A percentile compares a stretch with the other conserved stretches of the same genome.
phyloP scores from a whole-genome alignment of 2,888 invertebrate genomes.

The Petrophora chlorosata region DNA sequence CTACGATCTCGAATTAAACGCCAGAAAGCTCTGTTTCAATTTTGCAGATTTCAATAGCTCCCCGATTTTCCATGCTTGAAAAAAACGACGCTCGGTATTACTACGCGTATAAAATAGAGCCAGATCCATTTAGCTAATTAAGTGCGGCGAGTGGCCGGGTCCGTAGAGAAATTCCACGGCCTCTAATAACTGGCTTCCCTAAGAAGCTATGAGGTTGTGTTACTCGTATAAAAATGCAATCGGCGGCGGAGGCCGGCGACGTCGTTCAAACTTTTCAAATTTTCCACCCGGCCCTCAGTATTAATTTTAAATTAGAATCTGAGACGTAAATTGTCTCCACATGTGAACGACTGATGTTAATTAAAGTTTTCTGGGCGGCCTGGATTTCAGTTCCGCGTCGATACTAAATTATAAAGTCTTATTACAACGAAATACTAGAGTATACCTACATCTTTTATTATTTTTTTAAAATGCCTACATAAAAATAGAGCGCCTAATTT shows the following conservation, averaged over 20 bases:
- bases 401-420: too few relatives aligned
- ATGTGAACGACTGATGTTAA: constrained; percentile 64
- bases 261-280: constrained; percentile 82
- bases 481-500: too few relatives aligned
- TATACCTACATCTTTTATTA: too few relatives aligned
- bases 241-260: constrained; percentile 67
- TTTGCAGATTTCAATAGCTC: constrained; percentile 56
- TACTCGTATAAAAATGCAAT: constrained; percentile 80
- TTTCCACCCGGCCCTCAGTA: constrained; percentile 72
- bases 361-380: constrained; percentile 56
- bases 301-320: constrained; percentile 77
- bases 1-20: constrained; percentile 61
- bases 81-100: constrained; percentile 53
- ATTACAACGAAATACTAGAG: too few relatives aligned
- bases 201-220: constrained; percentile 81
- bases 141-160: constrained; percentile 62
- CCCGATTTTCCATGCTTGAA: constrained; percentile 39
- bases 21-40: constrained; percentile 63
- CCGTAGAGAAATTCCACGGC: constrained; percentile 71
- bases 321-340: constrained; percentile 69
- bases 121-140: constrained; percentile 79
- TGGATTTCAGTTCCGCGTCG: constrained; percentile 14
- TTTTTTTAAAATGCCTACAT: too few relatives aligned
- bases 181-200: constrained; percentile 76
- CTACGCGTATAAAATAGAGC: constrained; percentile 53